A percentile compares a stretch with the other conserved stretches of the same genome.
These are phyloP conservation scores for Archilochus colubris DNA, from an alignment of 2,113 vertebrate species.

Conservation along the genomic window DNA sequence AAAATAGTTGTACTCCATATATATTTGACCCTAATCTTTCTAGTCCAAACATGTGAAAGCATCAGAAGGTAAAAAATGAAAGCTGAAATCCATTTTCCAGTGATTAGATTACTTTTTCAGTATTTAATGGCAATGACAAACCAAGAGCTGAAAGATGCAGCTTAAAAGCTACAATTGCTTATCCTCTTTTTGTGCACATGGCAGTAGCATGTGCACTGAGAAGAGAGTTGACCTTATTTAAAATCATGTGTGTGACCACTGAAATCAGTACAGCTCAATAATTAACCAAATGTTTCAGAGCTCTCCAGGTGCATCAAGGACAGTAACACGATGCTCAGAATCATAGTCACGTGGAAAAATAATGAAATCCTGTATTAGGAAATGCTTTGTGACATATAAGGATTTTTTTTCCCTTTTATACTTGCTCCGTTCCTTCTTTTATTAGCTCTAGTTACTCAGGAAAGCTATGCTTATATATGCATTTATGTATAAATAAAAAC, in stretches of 20 bases:
- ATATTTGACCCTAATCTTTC: conserved; percentile 25
- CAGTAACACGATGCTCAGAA: background rate
- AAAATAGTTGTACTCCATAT: background rate
- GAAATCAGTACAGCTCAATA: background rate
- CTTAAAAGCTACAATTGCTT: conserved; percentile 11
- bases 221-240: background rate
- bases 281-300: background rate
- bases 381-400: background rate
- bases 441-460: background rate
- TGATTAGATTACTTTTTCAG: background rate
- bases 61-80: conserved; percentile 31
- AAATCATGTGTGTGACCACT: background rate
- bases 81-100: conserved; percentile 11
- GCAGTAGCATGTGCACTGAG: background rate
- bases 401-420: background rate
- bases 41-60: background rate
- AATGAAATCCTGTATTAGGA: background rate
- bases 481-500: background rate
- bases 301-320: background rate
- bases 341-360: background rate
- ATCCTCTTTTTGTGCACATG: background rate
- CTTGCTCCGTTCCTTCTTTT: background rate
- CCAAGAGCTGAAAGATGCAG: background rate
- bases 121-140: background rate
- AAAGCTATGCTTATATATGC: background rate